Evolutionary conservation across 2,113 vertebrate species (phyloP).

Genomic region (Rhagologus leucostigma): DNA sequence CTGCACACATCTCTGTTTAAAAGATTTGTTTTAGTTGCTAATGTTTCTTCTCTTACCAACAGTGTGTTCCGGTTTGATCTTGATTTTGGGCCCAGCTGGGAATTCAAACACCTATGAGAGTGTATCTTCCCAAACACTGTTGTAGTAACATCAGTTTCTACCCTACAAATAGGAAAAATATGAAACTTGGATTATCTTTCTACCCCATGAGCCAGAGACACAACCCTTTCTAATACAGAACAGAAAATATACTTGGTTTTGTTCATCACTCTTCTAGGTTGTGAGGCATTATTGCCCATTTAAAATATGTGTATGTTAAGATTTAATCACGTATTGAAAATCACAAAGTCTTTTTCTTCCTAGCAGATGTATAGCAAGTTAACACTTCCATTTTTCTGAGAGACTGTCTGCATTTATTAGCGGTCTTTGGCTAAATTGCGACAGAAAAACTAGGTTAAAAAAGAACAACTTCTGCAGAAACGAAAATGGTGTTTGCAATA

Average conservation of each 20-base stretch:
- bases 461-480: slow-evolving; percentile 6
- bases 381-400: neutral
- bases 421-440: neutral
- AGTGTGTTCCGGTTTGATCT: neutral
- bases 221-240: neutral
- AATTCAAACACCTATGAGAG: neutral
- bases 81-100: neutral
- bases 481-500: neutral
- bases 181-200: neutral
- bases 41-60: neutral
- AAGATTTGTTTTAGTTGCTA: neutral
- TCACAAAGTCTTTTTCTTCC: neutral
- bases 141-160: neutral
- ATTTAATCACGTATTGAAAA: neutral
- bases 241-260: neutral
- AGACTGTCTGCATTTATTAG: slow-evolving; percentile 14
- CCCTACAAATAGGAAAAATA: neutral
- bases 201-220: neutral
- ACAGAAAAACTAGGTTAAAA: slow-evolving; percentile 27
- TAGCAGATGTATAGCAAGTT: neutral
- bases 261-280: neutral
- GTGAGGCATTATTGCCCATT: neutral
- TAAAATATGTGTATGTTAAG: neutral
- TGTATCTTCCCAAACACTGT: neutral
- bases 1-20: neutral